A percentile compares a stretch with the other conserved stretches of the same genome.
phyloP scores from a whole-genome alignment of 2,888 invertebrate genomes.

The Drosophila silvestris region DNA sequence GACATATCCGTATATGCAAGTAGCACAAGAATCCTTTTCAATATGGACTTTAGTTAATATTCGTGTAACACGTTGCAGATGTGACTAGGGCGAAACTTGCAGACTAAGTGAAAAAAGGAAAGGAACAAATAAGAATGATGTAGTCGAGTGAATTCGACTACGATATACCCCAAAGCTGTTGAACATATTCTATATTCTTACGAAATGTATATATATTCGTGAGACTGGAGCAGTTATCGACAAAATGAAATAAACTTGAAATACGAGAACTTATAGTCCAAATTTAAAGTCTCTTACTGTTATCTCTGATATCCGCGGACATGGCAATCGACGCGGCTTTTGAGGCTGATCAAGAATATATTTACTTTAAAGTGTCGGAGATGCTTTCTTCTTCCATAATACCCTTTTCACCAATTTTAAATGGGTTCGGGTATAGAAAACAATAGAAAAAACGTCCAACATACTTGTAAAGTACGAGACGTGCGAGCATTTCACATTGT shows the following conservation, averaged over 20 bases:
- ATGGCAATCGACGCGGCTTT: not conserved
- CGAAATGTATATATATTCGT: not conserved
- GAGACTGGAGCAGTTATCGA: not conserved
- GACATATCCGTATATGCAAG: slow-evolving; percentile 19
- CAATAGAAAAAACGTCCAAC: not conserved
- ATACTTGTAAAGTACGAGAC: slow-evolving; percentile 32
- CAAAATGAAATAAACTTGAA: not conserved
- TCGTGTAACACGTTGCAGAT: slow-evolving; percentile 30
- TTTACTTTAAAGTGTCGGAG: not conserved
- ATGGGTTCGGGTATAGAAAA: not conserved
- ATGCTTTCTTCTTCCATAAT: not conserved
- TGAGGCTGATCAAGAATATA: not conserved
- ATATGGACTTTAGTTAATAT: slow-evolving; percentile 41
- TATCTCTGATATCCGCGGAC: not conserved
- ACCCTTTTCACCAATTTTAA: not conserved
- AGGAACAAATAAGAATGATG: not conserved
- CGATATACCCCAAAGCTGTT: not conserved
- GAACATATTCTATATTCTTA: not conserved
- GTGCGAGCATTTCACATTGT: slow-evolving; percentile 41
- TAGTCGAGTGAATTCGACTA: not conserved
- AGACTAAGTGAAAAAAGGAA: not conserved
- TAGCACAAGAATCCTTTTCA: slow-evolving; percentile 14
- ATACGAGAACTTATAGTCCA: not conserved
- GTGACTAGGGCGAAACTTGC: slow-evolving; percentile 28
- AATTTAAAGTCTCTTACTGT: not conserved